phyloP scores from a whole-genome alignment of 2,888 invertebrate genomes.

The Aphidius colemani region DNA sequence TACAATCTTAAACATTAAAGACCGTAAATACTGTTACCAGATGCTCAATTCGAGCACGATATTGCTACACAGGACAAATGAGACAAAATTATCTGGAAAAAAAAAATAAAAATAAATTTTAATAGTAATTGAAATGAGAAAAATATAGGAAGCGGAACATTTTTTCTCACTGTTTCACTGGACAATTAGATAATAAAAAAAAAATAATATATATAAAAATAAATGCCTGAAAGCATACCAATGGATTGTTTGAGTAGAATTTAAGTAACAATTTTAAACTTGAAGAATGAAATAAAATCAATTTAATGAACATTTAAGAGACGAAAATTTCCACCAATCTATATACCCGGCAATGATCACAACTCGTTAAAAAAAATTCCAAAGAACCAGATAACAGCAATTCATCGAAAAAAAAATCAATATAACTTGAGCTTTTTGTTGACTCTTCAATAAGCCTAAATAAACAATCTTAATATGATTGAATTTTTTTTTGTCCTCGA shows the following conservation, averaged over 20 bases:
- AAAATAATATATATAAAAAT: not conserved
- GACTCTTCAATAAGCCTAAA: not conserved
- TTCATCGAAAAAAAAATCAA: too few relatives aligned
- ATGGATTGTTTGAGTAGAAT: too few relatives aligned
- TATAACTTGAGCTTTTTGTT: not conserved
- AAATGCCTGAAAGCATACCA: not conserved
- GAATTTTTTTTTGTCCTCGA: not conserved
- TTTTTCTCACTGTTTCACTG: too few relatives aligned
- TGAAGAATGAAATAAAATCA: too few relatives aligned
- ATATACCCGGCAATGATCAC: too few relatives aligned
- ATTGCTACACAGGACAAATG: conserved; percentile 5
- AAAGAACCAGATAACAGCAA: too few relatives aligned
- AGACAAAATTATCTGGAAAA: not conserved
- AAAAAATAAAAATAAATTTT: not conserved
- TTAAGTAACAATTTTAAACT: too few relatives aligned
- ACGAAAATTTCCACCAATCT: too few relatives aligned
- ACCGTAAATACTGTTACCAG: conserved; percentile 50
- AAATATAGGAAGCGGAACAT: not conserved
- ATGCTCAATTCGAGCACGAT: conserved; percentile 40
- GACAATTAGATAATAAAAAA: not conserved
- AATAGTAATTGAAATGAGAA: not conserved
- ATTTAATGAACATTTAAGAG: too few relatives aligned
- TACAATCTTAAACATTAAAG: conserved; percentile 36
- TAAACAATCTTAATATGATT: conserved; percentile 1
- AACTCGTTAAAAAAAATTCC: too few relatives aligned